Evolutionary conservation across 1,140 invertebrate species (phyloP).

Genomic region (Caenorhabditis tropicalis): DNA sequence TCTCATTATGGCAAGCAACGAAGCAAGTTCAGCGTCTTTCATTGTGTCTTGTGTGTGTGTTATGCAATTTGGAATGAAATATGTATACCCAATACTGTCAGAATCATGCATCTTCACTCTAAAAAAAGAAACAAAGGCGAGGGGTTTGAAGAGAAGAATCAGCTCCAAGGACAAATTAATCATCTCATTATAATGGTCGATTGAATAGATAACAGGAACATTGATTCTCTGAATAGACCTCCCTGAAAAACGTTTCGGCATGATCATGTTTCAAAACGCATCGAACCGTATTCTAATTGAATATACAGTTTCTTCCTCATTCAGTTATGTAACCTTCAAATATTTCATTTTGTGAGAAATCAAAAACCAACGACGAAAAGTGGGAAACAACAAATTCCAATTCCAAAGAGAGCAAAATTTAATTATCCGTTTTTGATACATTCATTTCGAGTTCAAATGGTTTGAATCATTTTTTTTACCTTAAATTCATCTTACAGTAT

Average conservation of each 20-base stretch:
- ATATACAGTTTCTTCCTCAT: not conserved
- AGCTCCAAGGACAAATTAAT: not conserved
- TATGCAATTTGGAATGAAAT: constrained; percentile 9
- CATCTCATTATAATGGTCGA: not conserved
- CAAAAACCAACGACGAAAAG: no score
- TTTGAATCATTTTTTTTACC: no score
- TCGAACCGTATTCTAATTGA: not conserved
- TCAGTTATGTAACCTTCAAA: constrained; percentile 1
- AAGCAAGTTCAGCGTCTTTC: constrained; percentile 5
- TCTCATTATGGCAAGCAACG: constrained; percentile 9
- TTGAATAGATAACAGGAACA: not conserved
- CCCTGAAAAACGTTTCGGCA: not conserved
- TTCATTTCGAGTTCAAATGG: no score
- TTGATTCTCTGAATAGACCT: not conserved
- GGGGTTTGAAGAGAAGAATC: not conserved
- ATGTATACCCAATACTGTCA: not conserved
- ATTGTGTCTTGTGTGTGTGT: constrained; percentile 21
- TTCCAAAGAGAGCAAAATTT: no score
- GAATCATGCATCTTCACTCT: not conserved
- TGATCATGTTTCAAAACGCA: not conserved
- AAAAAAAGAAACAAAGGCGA: not conserved
- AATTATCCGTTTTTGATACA: no score
- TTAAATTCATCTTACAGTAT: no score
- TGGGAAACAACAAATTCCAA: no score
- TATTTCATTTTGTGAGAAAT: not conserved